Conservation (phyloP, 2,888 invertebrate genomes). For the Entomobrya proxima region DNA sequence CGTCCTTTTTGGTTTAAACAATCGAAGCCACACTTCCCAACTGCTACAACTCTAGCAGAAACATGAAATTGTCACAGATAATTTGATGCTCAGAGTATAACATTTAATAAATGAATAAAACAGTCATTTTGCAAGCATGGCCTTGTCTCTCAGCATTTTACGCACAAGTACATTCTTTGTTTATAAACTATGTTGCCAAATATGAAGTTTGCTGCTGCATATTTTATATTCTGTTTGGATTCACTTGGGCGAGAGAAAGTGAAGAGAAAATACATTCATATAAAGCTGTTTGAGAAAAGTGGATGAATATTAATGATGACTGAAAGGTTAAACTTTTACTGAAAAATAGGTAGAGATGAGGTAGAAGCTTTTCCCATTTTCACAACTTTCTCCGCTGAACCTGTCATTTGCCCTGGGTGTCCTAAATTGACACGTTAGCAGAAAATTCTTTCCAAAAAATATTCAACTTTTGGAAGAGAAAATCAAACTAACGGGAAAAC, state of each 20-base stretch:
- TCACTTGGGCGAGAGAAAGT: not conserved
- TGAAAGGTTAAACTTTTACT: slow-evolving; percentile 26
- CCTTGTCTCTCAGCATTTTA: slow-evolving; percentile 5
- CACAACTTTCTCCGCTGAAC: slow-evolving; percentile 9
- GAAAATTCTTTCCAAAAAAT: not conserved
- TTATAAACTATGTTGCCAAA: no score
- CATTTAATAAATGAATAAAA: not conserved
- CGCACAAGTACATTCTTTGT: not conserved
- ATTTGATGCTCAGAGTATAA: not conserved
- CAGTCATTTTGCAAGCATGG: not conserved
- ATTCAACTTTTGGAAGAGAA: not conserved
- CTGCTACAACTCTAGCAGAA: no score
- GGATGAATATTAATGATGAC: slow-evolving; percentile 37
- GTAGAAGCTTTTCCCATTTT: not conserved
- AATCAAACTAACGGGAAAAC: not conserved
- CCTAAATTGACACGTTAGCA: not conserved
- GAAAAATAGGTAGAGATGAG: slow-evolving; percentile 1
- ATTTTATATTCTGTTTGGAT: no score
- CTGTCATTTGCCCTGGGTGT: not conserved
- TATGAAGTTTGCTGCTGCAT: no score
- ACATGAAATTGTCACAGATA: not conserved
- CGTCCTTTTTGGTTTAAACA: no score
- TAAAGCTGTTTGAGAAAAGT: not conserved
- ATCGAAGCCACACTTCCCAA: no score
- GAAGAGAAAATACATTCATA: slow-evolving; percentile 7